Evolutionary conservation across 1,140 invertebrate species (phyloP), one percentile per base, ranked within the genome.

Genomic region (Conus betulinus): DNA sequence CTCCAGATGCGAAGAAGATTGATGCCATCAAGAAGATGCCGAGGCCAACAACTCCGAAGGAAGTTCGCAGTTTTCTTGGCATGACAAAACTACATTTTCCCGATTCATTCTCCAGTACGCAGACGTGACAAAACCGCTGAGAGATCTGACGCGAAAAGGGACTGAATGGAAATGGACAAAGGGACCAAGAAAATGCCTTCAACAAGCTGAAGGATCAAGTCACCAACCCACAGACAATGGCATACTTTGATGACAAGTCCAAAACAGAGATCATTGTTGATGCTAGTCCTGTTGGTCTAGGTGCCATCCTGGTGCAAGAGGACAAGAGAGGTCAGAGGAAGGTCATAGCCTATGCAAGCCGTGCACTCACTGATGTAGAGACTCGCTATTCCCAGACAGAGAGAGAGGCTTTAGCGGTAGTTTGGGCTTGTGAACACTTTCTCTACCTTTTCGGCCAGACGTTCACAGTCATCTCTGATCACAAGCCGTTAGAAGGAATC

Each of bases 321-420:
- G 82, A 84, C 53, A 55, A 55, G n/a, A 51, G 20, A 52, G 82
- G 25, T 15, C 6, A 51, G 8, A 25, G 7, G 8, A 7, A 55
- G 6, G 51, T 25, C n/a, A n/a, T 84, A n/a, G 82, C 82, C 7
- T 84, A 63, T 20, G 82, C 82, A n/a, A 57, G 53, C 5, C n/a
- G n/a, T n/a, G 82, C 82, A 57, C 82, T 84, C n/a, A 84, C 82
- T 63, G 53, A 55, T 25, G 82, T 84, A 10, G 82, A 84, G 25
- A 10, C 82, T 10, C 53, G 82, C 10, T 84, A 84, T n/a, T 84
- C 82, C 8, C 82, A 84, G 51, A 84, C 82, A n/a, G 82, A 84
- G 25, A 10, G 82, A 8, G 82, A 84, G n/a, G 82, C 82, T 10
- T 23, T 71, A 15, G 67, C 67, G 15, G 67, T 71, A 20, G 67